Base-by-base conservation (phyloP, 2,797 vertebrate species). In the Enteromius argenteus region DNA sequence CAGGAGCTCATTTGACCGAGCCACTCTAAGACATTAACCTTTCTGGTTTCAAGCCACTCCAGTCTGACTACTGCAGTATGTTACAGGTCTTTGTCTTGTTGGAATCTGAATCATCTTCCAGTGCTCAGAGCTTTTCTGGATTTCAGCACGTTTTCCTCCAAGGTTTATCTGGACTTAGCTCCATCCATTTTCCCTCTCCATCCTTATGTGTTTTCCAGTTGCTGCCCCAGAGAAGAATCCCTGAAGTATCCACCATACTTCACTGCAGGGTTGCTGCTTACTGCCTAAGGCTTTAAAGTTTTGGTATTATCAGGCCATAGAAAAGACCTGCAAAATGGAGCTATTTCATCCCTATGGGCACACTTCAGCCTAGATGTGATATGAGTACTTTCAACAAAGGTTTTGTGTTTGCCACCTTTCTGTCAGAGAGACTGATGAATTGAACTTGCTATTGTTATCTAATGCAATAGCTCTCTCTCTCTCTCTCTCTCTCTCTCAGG, bases 391-490 rank as follows among this genome's bases (percentile, higher is more conserved):
- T 82, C 32, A 49, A 27, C 42, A 39, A 75, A 30, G 15, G 17
- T 8, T 75, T 39, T 75, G 62, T 76, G 51, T 66, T 75, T 56
- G n/a, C 46, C 49, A 76, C 10, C 46, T 19, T 83, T 67, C 60
- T 67, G 62, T 67, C 81, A 53, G 32, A 39, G 8, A 82, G 60
- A 83, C 39, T 76, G n/a, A 74, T 76, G 15, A 75, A 83, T 67
- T 83, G 27, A 66, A 21, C 44, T 23, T 75, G 44, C 60, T 30
- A 51, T 73, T 64, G 60, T 64, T 64, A 35, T 56, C 60, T 67
- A 83, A 30, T 27, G 44, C 58, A 51, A 5, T 73, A 32, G 10
- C 23, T 49, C 58, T 27, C 2, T 30, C 58, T 15, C 23, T n/a
- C 53, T n/a, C 53, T 17, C 49, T 51, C 51, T 53, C 51, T 53